A percentile compares a stretch with the other conserved stretches of the same genome.
Conservation (phyloP, 2,888 invertebrate species). For the Metellina segmentata region DNA sequence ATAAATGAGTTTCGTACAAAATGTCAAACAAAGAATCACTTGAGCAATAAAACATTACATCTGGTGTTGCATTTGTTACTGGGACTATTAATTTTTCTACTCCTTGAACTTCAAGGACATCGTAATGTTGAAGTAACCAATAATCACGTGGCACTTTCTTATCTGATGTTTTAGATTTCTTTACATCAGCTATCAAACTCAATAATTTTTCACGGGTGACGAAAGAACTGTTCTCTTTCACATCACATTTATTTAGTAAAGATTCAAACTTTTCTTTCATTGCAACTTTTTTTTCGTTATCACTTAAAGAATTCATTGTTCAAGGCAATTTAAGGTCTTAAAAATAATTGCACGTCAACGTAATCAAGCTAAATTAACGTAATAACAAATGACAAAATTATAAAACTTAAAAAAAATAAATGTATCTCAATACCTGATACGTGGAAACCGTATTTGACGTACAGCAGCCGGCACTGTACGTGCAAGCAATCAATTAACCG, state of each 20-base stretch:
- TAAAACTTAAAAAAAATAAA: too few species aligned
- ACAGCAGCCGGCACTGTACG: too few species aligned
- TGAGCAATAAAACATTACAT: neutral
- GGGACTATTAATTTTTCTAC: constrained; percentile 11
- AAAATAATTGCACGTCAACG: too few species aligned
- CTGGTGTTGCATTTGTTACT: constrained; percentile 3
- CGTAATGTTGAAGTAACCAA: constrained; percentile 23
- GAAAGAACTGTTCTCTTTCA: constrained; percentile 73
- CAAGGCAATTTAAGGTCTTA: too few species aligned
- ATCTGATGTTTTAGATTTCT: constrained; percentile 20
- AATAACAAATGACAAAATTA: too few species aligned
- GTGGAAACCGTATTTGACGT: too few species aligned
- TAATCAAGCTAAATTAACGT: too few species aligned
- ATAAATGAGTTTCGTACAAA: constrained; percentile 43
- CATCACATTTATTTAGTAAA: neutral
- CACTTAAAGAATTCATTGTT: too few species aligned
- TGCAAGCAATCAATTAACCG: too few species aligned
- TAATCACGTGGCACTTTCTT: constrained; percentile 27
- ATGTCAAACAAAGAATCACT: constrained; percentile 32
- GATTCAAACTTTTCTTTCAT: too few species aligned
- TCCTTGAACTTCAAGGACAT: constrained; percentile 9
- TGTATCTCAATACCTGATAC: too few species aligned
- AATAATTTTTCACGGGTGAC: constrained; percentile 72
- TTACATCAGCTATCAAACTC: constrained; percentile 71
- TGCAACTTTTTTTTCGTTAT: too few species aligned